Evolutionary conservation across 1,140 invertebrate genomes (phyloP).

Genomic region (Tyrophagus putrescentiae): DNA sequence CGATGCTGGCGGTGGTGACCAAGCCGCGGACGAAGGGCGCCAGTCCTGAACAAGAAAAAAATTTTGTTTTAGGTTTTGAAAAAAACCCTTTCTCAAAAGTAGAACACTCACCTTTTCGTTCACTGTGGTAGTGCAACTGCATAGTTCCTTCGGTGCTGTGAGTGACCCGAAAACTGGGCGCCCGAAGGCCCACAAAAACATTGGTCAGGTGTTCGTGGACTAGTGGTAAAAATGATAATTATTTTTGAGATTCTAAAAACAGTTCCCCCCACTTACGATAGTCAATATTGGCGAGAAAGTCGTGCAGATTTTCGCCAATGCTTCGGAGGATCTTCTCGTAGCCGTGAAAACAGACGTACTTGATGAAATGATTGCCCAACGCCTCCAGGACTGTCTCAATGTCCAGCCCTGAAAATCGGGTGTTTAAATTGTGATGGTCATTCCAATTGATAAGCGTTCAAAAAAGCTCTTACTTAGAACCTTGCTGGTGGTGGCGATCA

Average conservation of each 20-base stretch:
- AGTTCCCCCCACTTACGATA: no score
- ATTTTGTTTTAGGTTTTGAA: background rate
- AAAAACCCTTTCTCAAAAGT: background rate
- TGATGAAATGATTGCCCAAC: slow-evolving; percentile 34
- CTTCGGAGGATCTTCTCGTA: slow-evolving; percentile 56
- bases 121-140: slow-evolving; percentile 35
- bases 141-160: slow-evolving; percentile 30
- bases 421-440: background rate
- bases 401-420: slow-evolving; percentile 20
- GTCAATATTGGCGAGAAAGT: slow-evolving; percentile 68
- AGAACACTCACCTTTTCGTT: slow-evolving; percentile 27
- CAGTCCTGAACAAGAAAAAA: slow-evolving; percentile 25
- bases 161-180: slow-evolving; percentile 36
- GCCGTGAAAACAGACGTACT: slow-evolving; percentile 28
- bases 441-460: background rate
- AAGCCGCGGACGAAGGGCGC: slow-evolving; percentile 33
- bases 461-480: slow-evolving; percentile 8
- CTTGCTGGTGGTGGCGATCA: slow-evolving; percentile 20
- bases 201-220: slow-evolving; percentile 49
- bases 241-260: no score
- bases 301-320: slow-evolving; percentile 58
- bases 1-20: slow-evolving; percentile 31
- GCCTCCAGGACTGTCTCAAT: slow-evolving; percentile 31
- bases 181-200: slow-evolving; percentile 31
- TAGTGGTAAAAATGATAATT: no score